Conservation (phyloP, 2,797 vertebrate genomes). For the Clarias pachynema region DNA sequence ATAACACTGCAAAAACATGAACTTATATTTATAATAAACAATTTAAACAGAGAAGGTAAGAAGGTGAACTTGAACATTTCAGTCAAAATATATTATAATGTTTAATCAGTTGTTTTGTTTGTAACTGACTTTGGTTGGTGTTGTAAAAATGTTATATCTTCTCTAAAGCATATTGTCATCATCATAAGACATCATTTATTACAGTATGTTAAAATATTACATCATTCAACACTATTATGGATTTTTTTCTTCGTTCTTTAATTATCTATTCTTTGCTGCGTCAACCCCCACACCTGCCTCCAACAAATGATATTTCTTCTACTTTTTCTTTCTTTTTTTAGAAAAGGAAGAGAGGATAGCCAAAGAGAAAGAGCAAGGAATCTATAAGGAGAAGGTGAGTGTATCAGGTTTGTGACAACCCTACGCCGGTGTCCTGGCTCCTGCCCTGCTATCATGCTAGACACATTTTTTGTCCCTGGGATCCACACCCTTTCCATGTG, state of each 20-base stretch:
- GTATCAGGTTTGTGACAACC: not conserved
- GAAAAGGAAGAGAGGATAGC: conserved; percentile 93
- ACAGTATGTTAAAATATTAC: not conserved
- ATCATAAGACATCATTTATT: not conserved
- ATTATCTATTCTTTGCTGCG: not conserved
- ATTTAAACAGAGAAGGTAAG: not conserved
- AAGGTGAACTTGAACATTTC: not conserved
- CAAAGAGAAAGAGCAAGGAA: conserved; percentile 94
- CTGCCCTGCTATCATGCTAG: conserved; percentile 14
- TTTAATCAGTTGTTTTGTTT: not conserved
- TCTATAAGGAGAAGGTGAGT: conserved; percentile 93
- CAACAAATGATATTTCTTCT: conserved; percentile 9
- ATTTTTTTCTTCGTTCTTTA: conserved; percentile 14
- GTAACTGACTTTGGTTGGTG: not conserved
- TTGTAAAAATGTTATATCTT: not conserved
- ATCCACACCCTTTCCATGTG: conserved; percentile 46
- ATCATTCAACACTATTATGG: not conserved
- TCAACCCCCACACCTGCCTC: not conserved
- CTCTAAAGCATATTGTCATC: not conserved
- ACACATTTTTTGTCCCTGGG: conserved; percentile 30
- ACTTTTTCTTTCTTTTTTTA: conserved; percentile 62
- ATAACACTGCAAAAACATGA: not conserved
- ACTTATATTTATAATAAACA: not conserved
- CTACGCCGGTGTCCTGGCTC: not conserved
- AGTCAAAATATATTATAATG: not conserved